A percentile compares a stretch with the other conserved stretches of the same genome.
Conservation (phyloP, 2,797 vertebrate species). For the Spinibarbus caldwelli region DNA sequence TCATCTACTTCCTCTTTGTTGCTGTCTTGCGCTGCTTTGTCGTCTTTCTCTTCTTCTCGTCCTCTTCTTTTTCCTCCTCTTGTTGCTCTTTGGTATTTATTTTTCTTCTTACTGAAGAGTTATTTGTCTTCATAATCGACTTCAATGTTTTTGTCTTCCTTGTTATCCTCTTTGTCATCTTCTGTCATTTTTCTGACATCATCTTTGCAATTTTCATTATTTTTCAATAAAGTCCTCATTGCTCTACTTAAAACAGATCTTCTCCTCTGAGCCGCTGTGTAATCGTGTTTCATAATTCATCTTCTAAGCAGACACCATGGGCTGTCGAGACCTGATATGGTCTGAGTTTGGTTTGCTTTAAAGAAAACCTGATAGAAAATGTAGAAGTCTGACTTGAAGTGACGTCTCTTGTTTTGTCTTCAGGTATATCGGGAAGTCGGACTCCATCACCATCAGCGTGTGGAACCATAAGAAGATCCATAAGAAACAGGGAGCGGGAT, state of each 20-base stretch:
- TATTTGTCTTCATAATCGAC: neutral
- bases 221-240: neutral
- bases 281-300: neutral
- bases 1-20: neutral
- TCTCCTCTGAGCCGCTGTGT: neutral
- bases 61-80: no score
- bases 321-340: neutral
- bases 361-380: neutral
- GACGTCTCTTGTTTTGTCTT: slow-evolving; percentile 27
- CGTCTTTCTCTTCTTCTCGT: neutral
- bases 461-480: slow-evolving; percentile 99
- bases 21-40: neutral
- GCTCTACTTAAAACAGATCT: neutral
- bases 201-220: neutral
- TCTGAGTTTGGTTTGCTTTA: neutral
- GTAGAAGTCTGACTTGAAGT: neutral
- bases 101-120: no score
- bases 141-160: neutral
- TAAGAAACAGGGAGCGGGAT: slow-evolving; percentile 98
- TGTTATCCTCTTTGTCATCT: no score
- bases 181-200: neutral
- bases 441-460: slow-evolving; percentile 98
- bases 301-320: neutral
- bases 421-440: slow-evolving; percentile 94
- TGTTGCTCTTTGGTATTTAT: neutral